Percentiles rank a stretch among this genome's conserved stretches.
phyloP scores from a whole-genome alignment of 2,888 invertebrate species.

The Malthinus flaveolus region DNA sequence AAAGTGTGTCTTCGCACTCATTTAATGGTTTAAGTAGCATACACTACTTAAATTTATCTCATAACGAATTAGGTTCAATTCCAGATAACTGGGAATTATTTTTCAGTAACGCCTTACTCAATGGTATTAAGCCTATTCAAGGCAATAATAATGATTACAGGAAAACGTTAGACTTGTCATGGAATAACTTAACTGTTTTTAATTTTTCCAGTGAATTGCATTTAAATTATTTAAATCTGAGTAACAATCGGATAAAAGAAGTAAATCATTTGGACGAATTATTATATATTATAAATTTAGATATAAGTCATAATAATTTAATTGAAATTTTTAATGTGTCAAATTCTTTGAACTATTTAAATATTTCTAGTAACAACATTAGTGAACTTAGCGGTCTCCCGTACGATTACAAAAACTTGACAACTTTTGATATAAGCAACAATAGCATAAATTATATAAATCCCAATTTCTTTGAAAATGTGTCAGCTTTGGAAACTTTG shows the following conservation, averaged over 20 bases:
- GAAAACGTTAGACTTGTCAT: slow-evolving; percentile 2
- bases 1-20: slow-evolving; percentile 32
- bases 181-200: slow-evolving; percentile 2
- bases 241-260: not conserved
- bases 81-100: too few species aligned
- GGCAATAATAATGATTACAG: not conserved
- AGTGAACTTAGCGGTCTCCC: not conserved
- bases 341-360: not conserved
- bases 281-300: not conserved
- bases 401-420: not conserved
- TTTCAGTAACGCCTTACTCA: too few species aligned
- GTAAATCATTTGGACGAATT: not conserved
- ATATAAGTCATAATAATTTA: slow-evolving; percentile 6
- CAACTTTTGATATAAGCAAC: slow-evolving; percentile 3
- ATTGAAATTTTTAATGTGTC: not conserved
- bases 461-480: slow-evolving; percentile 1
- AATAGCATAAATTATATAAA: not conserved
- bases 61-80: not conserved
- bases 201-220: not conserved
- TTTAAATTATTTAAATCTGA: slow-evolving; percentile 2
- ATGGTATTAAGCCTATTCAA: too few species aligned
- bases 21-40: slow-evolving; percentile 32
- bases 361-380: slow-evolving; percentile 2
- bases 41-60: slow-evolving; percentile 3
- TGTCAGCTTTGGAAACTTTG: not conserved